A percentile compares a stretch with the other conserved stretches of the same genome.
Conservation (phyloP, 2,113 vertebrate genomes). For the Sapayoa aenigma region DNA sequence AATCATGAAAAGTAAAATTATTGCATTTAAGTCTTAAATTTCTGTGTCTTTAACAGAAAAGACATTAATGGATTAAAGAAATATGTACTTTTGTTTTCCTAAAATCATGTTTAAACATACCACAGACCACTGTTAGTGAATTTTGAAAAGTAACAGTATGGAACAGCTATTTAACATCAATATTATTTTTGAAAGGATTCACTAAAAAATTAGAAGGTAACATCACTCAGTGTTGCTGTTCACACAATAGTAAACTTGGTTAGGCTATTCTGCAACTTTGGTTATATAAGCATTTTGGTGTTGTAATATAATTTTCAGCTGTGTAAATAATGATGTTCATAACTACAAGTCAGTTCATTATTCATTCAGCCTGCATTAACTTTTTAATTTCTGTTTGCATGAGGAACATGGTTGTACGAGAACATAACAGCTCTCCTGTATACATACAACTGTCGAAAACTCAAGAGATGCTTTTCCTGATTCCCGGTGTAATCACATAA, state of each 20-base stretch:
- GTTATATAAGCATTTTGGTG: constrained; percentile 7
- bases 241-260: neutral
- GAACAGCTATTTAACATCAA: neutral
- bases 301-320: constrained; percentile 53
- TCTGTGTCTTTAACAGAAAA: neutral
- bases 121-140: neutral
- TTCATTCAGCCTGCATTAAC: constrained; percentile 47
- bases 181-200: neutral
- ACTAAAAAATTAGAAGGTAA: neutral
- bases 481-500: constrained; percentile 9
- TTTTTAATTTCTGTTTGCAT: constrained; percentile 55
- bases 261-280: constrained; percentile 5
- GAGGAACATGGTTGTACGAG: constrained; percentile 21
- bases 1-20: neutral
- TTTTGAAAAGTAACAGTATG: neutral
- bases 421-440: constrained; percentile 43
- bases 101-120: neutral
- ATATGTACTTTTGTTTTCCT: neutral
- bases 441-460: neutral
- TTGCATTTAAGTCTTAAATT: neutral
- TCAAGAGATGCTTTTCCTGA: neutral
- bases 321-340: constrained; percentile 60
- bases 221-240: neutral
- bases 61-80: neutral
- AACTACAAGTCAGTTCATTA: constrained; percentile 45